Evolutionary conservation across 2,888 invertebrate species (phyloP).

Genomic region (Drosophila anomelani): DNA sequence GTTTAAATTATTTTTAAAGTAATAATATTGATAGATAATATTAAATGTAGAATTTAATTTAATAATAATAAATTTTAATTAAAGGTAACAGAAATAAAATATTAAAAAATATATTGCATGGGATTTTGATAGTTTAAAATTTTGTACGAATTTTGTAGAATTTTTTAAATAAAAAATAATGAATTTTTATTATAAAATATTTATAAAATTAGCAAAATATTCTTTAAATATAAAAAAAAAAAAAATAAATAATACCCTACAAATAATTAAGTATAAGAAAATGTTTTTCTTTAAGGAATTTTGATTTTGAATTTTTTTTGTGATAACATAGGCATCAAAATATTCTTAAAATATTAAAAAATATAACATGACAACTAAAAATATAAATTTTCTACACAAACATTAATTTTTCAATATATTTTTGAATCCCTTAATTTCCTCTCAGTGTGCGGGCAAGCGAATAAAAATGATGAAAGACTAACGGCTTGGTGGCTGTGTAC

Average conservation of each 20-base stretch:
- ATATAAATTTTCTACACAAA: background rate
- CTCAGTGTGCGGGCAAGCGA: constrained; percentile 35
- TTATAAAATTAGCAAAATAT: no score
- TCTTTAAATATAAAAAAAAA: no score
- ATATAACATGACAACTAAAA: background rate
- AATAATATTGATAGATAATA: background rate
- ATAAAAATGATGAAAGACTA: constrained; percentile 79
- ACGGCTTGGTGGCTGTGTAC: constrained; percentile 40
- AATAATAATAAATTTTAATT: no score
- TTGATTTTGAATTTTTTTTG: background rate
- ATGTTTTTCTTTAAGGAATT: background rate
- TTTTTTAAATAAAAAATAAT: background rate
- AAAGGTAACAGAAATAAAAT: no score
- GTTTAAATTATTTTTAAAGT: background rate
- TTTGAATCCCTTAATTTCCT: background rate
- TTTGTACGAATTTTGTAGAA: no score
- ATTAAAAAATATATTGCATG: no score
- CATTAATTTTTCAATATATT: no score
- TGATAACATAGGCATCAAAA: background rate
- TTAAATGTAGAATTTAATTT: background rate
- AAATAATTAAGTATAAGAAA: no score
- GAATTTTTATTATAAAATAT: background rate
- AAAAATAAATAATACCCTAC: no score
- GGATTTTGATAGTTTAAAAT: no score
- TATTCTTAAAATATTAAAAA: background rate